Evolutionary conservation across 2,113 vertebrate species (phyloP), one percentile per base, ranked within the genome.

Genomic region (Chloropsis hardwickii): DNA sequence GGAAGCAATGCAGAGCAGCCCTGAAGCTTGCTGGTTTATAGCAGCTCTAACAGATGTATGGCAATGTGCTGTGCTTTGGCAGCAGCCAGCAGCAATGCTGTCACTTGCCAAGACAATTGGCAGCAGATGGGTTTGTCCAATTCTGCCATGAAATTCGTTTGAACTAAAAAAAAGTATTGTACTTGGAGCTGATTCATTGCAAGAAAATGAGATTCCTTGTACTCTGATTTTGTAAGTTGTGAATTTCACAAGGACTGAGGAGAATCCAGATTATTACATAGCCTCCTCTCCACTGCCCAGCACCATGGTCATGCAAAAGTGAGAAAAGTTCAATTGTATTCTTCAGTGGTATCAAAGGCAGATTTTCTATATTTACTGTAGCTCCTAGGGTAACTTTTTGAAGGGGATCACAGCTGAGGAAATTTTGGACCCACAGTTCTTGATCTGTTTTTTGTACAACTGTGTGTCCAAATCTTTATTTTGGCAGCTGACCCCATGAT

Each of bases 101-200:
- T 70, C 72, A 60, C 92, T 95, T 96, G 95, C 94, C 95, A 97
- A 96, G 80, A 95, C 93, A 96, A 88, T 96, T 96, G 95, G 92
- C 93, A 96, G 92, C 95, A 95, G 90, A 93, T 96, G 94, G 88
- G 72, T 94, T 78, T 95, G 92, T 94, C 94, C 93, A 88, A 61
- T 90, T 90, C 85, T 96, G 82, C 85, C 93, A 81, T 88, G 85
- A 90, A 95, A 95, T 95, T 86, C 5, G 15, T 95, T 96, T 90
- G 56, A 76, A 57, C 40, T 90, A 40, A 83, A 88, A 92, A 96
- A 80, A 56, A 92, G 67, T 81, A 61, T 92, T 95, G 62, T 89
- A 35, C 42, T 89, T 94, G 67, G 76, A 64, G 79, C 82, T 81
- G 67, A 86, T 93, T 79, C 77, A 84, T 84, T 74, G 60, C 53